Percentiles rank a stretch among this genome's conserved stretches.
phyloP scores from a whole-genome alignment of 2,888 invertebrate genomes.

The Chloromyia formosa region DNA sequence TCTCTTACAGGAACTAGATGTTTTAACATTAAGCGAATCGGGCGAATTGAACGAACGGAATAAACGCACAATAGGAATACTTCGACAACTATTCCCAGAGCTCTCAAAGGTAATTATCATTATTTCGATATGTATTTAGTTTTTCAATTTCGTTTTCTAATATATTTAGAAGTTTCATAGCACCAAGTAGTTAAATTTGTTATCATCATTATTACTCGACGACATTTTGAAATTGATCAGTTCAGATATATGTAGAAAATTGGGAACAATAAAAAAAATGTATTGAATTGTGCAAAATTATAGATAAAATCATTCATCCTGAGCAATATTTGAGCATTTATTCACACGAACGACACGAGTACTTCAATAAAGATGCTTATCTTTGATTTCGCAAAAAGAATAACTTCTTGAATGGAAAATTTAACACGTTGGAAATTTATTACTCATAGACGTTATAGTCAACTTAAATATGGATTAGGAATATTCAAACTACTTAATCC shows the following conservation, averaged over 20 bases:
- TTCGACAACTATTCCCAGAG: constrained; percentile 77
- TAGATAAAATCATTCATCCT: no score
- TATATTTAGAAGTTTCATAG: not conserved
- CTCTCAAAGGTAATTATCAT: constrained; percentile 73
- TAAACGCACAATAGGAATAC: constrained; percentile 80
- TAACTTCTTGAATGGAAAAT: not conserved
- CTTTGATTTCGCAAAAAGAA: not conserved
- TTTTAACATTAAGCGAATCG: constrained; percentile 73
- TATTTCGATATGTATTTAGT: not conserved
- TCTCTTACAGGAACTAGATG: constrained; percentile 71
- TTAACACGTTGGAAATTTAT: no score
- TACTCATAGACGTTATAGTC: no score
- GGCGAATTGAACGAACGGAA: constrained; percentile 74
- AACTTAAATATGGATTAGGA: no score
- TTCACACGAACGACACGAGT: no score
- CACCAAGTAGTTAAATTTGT: constrained; percentile 23
- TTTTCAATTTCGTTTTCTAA: not conserved
- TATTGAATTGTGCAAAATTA: no score
- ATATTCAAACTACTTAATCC: no score
- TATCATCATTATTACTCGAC: constrained; percentile 38
- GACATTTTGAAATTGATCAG: constrained; percentile 19
- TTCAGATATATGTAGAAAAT: constrained; percentile 3
- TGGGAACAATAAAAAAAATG: not conserved
- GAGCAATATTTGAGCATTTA: no score
- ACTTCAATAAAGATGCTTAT: not conserved